A percentile compares a stretch with the other conserved stretches of the same genome.
Evolutionary conservation across 37 sponge, comb jelly and placozoan genomes (phyloP).

Genomic region (Spongilla lacustris): DNA sequence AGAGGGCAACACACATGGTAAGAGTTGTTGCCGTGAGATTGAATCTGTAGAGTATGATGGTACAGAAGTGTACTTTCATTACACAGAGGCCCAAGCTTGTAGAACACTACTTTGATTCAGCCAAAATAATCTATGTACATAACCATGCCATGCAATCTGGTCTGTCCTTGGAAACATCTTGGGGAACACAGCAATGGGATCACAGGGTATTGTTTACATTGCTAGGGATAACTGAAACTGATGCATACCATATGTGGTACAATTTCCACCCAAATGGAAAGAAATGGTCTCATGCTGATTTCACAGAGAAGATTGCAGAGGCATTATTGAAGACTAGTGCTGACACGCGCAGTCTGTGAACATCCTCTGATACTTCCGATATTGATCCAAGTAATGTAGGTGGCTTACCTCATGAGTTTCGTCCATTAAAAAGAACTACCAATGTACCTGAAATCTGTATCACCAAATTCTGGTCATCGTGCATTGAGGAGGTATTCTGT

Average conservation of each 20-base stretch:
- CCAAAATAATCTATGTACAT: too few species aligned
- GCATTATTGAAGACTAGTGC: neutral
- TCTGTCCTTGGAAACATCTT: neutral
- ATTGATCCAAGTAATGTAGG: neutral
- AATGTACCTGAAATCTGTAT: neutral
- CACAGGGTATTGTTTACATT: neutral
- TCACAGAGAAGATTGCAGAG: neutral
- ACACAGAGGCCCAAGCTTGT: too few species aligned
- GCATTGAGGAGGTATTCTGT: neutral
- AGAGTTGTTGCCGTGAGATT: too few species aligned
- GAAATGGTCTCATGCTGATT: neutral
- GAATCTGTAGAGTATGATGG: too few species aligned
- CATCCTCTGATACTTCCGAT: neutral
- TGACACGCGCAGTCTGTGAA: neutral
- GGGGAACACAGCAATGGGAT: neutral
- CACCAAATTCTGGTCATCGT: neutral
- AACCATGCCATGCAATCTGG: neutral
- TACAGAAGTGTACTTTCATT: too few species aligned
- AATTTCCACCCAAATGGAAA: neutral
- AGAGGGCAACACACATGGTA: too few species aligned
- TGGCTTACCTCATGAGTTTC: neutral
- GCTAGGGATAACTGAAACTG: neutral
- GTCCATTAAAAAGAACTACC: neutral
- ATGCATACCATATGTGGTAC: neutral
- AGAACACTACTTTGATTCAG: too few species aligned